Evolutionary conservation across 1,140 invertebrate species (phyloP).

Genomic region (Hydropsyche tenuis): DNA sequence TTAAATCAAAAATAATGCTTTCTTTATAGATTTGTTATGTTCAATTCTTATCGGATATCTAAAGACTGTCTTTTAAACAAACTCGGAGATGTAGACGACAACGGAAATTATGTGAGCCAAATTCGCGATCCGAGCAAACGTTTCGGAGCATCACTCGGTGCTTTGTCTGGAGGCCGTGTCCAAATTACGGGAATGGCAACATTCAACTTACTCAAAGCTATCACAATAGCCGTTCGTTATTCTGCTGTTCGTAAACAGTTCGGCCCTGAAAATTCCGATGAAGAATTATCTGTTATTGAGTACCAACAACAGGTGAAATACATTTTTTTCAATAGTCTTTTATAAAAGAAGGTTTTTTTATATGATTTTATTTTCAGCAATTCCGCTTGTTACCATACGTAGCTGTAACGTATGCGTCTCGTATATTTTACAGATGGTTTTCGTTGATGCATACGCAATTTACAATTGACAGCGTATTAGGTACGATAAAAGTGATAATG

Average conservation of each 20-base stretch:
- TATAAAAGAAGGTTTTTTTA: neutral
- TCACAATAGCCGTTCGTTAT: constrained; percentile 83
- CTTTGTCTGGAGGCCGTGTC: constrained; percentile 70
- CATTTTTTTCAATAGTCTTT: neutral
- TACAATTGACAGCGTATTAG: constrained; percentile 58
- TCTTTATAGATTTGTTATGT: constrained; percentile 74
- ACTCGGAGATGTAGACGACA: constrained; percentile 82
- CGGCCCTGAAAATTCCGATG: constrained; percentile 63
- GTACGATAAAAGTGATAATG: constrained; percentile 19
- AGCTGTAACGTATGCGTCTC: constrained; percentile 73
- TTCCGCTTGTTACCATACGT: constrained; percentile 82
- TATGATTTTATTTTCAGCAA: constrained; percentile 66
- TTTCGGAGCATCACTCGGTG: constrained; percentile 83
- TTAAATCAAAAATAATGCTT: too few species aligned
- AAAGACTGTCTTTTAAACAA: constrained; percentile 81
- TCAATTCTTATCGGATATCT: constrained; percentile 84
- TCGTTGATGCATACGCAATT: constrained; percentile 62
- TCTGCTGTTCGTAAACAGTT: constrained; percentile 83
- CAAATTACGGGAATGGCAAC: constrained; percentile 64
- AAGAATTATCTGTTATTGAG: constrained; percentile 80
- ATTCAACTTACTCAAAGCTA: constrained; percentile 69
- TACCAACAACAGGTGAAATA: constrained; percentile 77
- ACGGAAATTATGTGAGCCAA: constrained; percentile 80
- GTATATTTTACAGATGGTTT: constrained; percentile 71
- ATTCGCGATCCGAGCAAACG: constrained; percentile 79